These are phyloP conservation scores for Vultur gryphus DNA, from an alignment of 2,797 vertebrate species.

Conservation along the genomic window DNA sequence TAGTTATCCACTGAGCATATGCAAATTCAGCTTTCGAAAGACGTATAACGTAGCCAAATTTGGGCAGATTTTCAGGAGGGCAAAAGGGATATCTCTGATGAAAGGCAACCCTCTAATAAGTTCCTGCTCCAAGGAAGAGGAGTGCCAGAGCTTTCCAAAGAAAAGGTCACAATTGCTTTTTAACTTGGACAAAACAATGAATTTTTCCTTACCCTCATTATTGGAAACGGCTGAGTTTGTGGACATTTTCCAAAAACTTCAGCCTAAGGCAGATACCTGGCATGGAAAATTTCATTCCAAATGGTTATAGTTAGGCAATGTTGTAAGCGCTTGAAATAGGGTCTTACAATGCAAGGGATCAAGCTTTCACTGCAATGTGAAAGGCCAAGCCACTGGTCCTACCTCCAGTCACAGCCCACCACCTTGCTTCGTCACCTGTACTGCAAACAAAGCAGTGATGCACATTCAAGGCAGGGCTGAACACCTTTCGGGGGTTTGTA, in stretches of 20 bases:
- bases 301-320: neutral
- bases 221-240: constrained; percentile 44
- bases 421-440: neutral
- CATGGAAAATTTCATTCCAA: constrained; percentile 60
- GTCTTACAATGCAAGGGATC: neutral
- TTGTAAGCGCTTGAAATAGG: neutral
- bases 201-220: constrained; percentile 59
- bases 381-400: neutral
- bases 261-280: constrained; percentile 60
- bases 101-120: constrained; percentile 2
- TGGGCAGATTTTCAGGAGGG: neutral
- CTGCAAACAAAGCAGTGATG: neutral
- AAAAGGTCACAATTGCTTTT: constrained; percentile 47
- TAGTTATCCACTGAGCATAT: neutral
- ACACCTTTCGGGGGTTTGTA: fast-evolving
- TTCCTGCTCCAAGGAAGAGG: neutral
- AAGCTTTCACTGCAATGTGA: neutral
- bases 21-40: neutral
- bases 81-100: neutral
- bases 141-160: constrained; percentile 42
- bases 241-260: constrained; percentile 44
- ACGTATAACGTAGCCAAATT: neutral
- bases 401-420: neutral
- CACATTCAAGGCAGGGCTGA: neutral
- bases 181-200: constrained; percentile 56